Base-by-base conservation (phyloP, 2,113 vertebrate genomes). In the Pelusios castaneus region DNA sequence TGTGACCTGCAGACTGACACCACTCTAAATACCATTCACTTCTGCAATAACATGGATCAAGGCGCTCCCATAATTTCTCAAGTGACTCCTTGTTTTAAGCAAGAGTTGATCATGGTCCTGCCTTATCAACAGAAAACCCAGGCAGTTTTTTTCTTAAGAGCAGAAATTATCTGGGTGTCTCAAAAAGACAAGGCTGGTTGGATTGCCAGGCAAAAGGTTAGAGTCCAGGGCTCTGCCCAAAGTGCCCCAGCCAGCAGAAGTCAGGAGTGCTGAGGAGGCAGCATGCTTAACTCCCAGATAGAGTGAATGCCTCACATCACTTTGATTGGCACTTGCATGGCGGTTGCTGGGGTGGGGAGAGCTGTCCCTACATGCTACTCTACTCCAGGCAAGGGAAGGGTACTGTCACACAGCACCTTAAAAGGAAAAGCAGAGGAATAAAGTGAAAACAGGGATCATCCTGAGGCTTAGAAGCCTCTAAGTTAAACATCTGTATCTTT, bases 81-180 rank as follows among this genome's bases (percentile, higher is more conserved):
- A 49, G 8, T 8, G 24, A 8, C 5, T 4, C 21, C 54, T 51
- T 21, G n/a, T 81, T 14, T 58, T 52, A 80, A 77, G 3, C 43
- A 49, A 43, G 34, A 92, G 91, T 25, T 0, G 4, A 45, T 77
- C 81, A 16, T 12, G 73, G 43, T 90, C 56, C 84, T 43, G 63
- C 34, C 60, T 49, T 58, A n/a, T 31, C 81, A 1, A 47, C 19
- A 1, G 2, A 79, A 89, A 87, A 88, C 29, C 76, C 31, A 84
- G 17, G 29, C 45, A 25, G 45, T 75, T 43, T 93, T 94, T 79
- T 82, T 88, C 34, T 21, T 70, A 80, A 63, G 7, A 86, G 41
- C 29, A 95, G 55, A 94, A 95, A 91, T 70, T 92, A 88, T 82
- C 93, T 94, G 55, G 60, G 85, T 84, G 25, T 21, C 89, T n/a